These are phyloP conservation scores for Tragelaphus strepsiceros DNA, from an alignment of 2,113 vertebrate genomes.

Conservation along the genomic window DNA sequence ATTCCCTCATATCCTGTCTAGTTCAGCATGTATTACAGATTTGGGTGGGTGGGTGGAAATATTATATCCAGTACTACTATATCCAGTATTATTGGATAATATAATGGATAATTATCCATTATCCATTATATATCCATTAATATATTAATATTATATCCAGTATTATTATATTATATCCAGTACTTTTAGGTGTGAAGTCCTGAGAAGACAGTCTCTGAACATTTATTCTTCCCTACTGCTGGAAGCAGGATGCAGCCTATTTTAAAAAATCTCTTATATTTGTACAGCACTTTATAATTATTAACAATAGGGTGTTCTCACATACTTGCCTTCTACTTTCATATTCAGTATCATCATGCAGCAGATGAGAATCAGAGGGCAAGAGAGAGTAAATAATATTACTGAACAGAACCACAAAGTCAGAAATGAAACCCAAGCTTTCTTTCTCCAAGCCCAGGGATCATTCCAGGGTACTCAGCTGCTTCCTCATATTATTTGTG, in stretches of 20 bases:
- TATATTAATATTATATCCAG: too few species aligned
- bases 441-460: neutral
- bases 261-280: neutral
- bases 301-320: neutral
- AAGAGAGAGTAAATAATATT: neutral
- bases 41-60: neutral
- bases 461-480: neutral
- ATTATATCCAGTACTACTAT: neutral
- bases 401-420: neutral
- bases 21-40: neutral
- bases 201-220: neutral
- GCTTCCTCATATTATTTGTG: neutral
- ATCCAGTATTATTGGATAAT: too few species aligned
- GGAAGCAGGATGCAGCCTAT: neutral
- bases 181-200: neutral
- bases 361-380: neutral
- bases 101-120: too few species aligned
- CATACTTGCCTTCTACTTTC: neutral
- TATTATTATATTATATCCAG: neutral
- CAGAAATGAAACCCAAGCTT: neutral
- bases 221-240: neutral
- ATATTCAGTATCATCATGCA: neutral
- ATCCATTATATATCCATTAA: too few species aligned
- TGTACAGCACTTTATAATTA: neutral
- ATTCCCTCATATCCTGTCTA: neutral